Conservation (phyloP, 2,113 vertebrate genomes). For the Perccottus glenii region DNA sequence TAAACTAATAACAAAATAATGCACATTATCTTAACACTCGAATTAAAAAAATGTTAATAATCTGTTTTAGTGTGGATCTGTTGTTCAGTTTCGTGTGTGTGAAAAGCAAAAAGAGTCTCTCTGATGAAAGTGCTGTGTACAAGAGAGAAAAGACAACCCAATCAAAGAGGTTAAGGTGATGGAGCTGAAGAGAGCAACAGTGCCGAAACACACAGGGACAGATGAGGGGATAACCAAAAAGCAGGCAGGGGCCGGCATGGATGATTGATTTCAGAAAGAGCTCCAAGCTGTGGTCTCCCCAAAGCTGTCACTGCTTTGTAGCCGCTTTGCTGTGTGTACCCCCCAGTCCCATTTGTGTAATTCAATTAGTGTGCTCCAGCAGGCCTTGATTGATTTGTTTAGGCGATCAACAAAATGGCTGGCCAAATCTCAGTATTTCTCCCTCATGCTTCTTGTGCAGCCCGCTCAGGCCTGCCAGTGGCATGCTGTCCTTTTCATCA, state of each 20-base stretch:
- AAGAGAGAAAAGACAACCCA: constrained; percentile 4
- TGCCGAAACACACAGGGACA: constrained; percentile 32
- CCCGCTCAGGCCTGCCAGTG: constrained; percentile 41
- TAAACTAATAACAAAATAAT: background rate
- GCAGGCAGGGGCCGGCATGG: constrained; percentile 47
- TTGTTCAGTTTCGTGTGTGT: background rate
- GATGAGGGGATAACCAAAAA: constrained; percentile 52
- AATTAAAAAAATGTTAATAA: background rate
- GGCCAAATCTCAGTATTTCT: constrained; percentile 51
- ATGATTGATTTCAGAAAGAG: constrained; percentile 75
- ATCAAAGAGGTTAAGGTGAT: background rate
- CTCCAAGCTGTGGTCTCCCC: constrained; percentile 65
- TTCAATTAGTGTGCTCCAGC: constrained; percentile 79
- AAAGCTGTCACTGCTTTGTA: constrained; percentile 54
- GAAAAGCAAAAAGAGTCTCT: background rate
- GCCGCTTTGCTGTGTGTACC: constrained; percentile 56
- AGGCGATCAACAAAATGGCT: constrained; percentile 75
- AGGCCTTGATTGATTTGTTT: constrained; percentile 79
- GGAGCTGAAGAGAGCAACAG: constrained; percentile 37
- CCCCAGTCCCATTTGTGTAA: constrained; percentile 75
- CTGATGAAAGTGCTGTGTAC: background rate
- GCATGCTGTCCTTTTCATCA: constrained; percentile 47
- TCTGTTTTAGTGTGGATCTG: background rate
- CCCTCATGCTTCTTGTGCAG: constrained; percentile 32
- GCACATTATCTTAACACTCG: background rate